Conservation (phyloP, 2,888 invertebrate species). For the Scaptomyza flava region DNA sequence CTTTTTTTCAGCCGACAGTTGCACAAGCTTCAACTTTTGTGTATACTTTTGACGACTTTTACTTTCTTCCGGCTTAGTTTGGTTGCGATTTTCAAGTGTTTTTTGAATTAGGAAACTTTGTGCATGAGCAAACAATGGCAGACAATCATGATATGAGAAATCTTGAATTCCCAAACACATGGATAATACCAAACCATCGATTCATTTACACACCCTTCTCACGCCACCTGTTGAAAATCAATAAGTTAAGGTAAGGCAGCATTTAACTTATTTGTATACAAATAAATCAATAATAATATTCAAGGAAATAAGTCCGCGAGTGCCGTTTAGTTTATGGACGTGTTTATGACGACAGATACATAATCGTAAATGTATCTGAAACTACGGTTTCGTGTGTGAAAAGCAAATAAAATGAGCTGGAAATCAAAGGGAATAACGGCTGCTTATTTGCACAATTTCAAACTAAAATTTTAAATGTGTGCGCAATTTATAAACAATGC, state of each 20-base stretch:
- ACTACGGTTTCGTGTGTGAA: constrained; percentile 19
- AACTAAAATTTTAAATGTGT: neutral
- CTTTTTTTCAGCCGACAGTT: constrained; percentile 45
- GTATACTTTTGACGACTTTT: constrained; percentile 50
- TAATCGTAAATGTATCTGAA: constrained; percentile 18
- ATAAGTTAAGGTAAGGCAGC: constrained; percentile 16
- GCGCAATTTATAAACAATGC: constrained; percentile 43
- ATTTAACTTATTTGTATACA: constrained; percentile 29
- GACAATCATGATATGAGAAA: neutral
- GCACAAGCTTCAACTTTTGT: constrained; percentile 28
- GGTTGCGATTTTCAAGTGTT: constrained; percentile 11
- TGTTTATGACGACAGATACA: constrained; percentile 4
- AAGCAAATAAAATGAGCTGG: constrained; percentile 34
- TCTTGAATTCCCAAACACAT: neutral
- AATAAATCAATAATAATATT: constrained; percentile 61
- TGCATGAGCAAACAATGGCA: neutral
- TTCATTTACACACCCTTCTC: neutral
- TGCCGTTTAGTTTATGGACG: neutral
- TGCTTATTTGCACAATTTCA: constrained; percentile 23
- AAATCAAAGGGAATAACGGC: constrained; percentile 21
- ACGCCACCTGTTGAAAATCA: constrained; percentile 51
- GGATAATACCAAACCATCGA: neutral
- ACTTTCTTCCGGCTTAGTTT: constrained; percentile 64
- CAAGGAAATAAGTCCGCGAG: constrained; percentile 59
- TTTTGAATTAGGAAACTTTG: constrained; percentile 35